Base-by-base conservation (phyloP, 2,888 invertebrate species). In the Parnassius orleans region DNA sequence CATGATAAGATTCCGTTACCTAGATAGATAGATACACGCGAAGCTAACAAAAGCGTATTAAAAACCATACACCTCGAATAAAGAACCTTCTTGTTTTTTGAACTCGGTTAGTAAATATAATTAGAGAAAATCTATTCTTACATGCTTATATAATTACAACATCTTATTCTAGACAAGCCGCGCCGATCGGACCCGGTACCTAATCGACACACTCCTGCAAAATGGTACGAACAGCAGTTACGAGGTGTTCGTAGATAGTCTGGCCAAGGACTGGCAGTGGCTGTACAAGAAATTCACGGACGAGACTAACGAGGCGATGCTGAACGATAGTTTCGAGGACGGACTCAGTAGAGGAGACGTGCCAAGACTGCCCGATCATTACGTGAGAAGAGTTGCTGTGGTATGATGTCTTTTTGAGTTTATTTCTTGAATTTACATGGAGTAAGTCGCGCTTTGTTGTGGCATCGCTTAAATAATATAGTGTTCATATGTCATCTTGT, bases 181-280 rank as follows among this genome's bases (percentile, higher is more conserved):
- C 44, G 76, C 73, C 2, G 89, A 91, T 2, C 80, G 80, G 66
- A 78, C 81, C 1, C 78, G 87, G 11, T 85, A 79, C 61, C 75
- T 93, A 2, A 69, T 93, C 33, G 86, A 90, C 33, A 73, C 79
- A 3, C 70, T 93, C 55, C 75, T 88, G 24, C 81, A 84, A 64
- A 84, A 80, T 72, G 90, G 89, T 10, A 83, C 74, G 61, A 87
- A 87, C 68, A 71, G 72, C n/a, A 86, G 93, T 0, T 94, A 90
- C 78, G 86, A 92, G 59, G 81, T 79, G 10, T 94, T 94, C 75
- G 92, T 93, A 58, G 89, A 92, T 70, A 86, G 92, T 58, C 76
- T 94, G 15, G 79, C 82, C 10, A 92, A 92, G 65, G 91, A 93
- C 72, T 93, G 94, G 75, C 72, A 77, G 50, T 94, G 94, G 94